A percentile compares a stretch with the other conserved stretches of the same genome.
Conservation (phyloP, 2,888 invertebrate genomes). For the Megalurothrips usitatus region DNA sequence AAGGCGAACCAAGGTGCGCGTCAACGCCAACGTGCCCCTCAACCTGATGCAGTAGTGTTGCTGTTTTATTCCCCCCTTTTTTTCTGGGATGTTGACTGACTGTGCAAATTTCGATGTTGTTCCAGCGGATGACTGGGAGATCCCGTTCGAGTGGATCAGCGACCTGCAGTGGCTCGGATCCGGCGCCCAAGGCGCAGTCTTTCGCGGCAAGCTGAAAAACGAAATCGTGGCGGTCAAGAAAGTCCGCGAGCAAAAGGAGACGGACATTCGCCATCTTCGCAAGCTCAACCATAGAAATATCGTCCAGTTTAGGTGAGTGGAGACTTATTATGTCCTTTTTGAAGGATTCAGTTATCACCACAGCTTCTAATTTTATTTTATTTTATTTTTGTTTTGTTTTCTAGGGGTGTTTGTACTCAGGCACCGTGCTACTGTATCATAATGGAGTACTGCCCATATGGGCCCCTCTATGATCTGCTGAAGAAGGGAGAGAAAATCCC, state of each 20-base stretch:
- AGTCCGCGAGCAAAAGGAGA: conserved; percentile 85
- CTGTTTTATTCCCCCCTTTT: conserved; percentile 9
- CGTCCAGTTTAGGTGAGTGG: conserved; percentile 68
- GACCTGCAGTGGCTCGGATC: conserved; percentile 88
- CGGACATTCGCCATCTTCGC: conserved; percentile 84
- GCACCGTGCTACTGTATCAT: conserved; percentile 90
- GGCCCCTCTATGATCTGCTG: conserved; percentile 87
- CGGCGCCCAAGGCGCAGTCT: conserved; percentile 95
- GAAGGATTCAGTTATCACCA: conserved; percentile 14
- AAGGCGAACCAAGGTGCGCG: conserved; percentile 57
- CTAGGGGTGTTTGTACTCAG: conserved; percentile 87
- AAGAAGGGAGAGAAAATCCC: conserved; percentile 75
- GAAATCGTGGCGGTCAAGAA: conserved; percentile 95
- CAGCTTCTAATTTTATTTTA: conserved; percentile 3
- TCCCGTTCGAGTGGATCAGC: conserved; percentile 84
- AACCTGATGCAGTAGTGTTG: no score
- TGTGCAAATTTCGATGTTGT: conserved; percentile 28
- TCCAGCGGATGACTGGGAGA: conserved; percentile 83
- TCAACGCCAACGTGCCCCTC: no score
- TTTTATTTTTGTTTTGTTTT: conserved; percentile 39
- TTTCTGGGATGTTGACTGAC: neutral
- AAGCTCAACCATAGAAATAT: conserved; percentile 95
- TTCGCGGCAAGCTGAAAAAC: conserved; percentile 74
- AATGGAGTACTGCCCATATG: conserved; percentile 97
- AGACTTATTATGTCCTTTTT: conserved; percentile 29